Conservation (phyloP, 2,113 vertebrate genomes). For the Nestor notabilis region DNA sequence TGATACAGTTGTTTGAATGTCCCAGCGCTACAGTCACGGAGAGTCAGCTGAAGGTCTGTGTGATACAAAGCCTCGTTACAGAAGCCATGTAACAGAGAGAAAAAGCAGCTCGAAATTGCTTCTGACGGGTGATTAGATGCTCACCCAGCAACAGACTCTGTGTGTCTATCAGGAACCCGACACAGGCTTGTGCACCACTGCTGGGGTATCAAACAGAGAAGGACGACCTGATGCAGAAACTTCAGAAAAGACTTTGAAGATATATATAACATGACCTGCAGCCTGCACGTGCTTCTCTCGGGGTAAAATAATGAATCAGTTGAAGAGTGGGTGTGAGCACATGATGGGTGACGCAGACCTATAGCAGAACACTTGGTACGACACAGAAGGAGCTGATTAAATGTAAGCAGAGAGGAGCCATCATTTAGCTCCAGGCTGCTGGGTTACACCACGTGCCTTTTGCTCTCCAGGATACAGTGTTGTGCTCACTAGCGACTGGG, state of each 20-base stretch:
- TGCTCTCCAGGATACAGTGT: background rate
- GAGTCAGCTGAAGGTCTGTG: background rate
- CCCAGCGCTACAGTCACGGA: background rate
- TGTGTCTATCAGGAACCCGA: fast-evolving
- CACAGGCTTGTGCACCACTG: background rate
- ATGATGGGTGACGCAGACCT: background rate
- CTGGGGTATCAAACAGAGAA: background rate
- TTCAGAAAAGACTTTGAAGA: background rate
- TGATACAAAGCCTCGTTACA: background rate
- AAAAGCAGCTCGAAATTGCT: constrained; percentile 7
- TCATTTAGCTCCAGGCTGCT: background rate
- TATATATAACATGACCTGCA: background rate
- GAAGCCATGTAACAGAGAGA: fast-evolving
- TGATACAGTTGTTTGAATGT: background rate
- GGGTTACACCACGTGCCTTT: background rate
- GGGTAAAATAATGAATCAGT: constrained; percentile 22
- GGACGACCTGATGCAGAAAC: background rate
- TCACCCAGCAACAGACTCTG: background rate
- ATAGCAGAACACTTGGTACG: background rate
- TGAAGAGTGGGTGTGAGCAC: background rate
- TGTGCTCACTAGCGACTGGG: background rate
- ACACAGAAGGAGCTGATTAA: background rate
- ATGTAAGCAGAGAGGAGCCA: background rate
- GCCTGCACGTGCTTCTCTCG: background rate
- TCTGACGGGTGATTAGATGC: constrained; percentile 8